These are phyloP conservation scores for Sciurus carolinensis DNA, from an alignment of 2,797 vertebrate genomes.

Conservation along the genomic window DNA sequence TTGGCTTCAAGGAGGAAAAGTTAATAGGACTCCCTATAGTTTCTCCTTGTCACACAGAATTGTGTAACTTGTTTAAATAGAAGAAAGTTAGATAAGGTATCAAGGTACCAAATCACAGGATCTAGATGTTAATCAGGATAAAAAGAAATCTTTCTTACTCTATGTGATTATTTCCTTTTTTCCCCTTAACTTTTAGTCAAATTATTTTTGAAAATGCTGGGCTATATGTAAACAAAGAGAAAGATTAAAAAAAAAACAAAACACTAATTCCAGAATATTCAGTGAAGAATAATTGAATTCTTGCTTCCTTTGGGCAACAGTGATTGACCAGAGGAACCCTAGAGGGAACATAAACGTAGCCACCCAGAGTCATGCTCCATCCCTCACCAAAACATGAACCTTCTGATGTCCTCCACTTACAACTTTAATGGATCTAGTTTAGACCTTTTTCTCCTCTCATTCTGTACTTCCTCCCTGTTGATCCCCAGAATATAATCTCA, in stretches of 20 bases:
- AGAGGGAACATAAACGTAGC: background rate
- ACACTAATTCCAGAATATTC: background rate
- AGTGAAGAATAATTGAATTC: background rate
- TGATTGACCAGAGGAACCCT: background rate
- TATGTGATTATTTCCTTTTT: background rate
- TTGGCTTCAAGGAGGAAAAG: background rate
- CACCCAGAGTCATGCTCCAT: background rate
- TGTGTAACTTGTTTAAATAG: background rate
- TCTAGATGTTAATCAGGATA: background rate
- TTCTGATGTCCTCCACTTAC: fast-evolving
- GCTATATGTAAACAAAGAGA: background rate
- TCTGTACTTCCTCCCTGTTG: background rate
- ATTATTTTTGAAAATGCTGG: background rate
- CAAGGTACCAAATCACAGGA: background rate
- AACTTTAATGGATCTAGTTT: background rate
- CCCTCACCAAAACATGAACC: background rate
- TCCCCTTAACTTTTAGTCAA: constrained; percentile 7
- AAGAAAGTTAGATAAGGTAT: background rate
- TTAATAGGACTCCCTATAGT: background rate
- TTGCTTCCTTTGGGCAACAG: background rate
- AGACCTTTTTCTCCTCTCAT: background rate
- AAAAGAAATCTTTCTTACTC: constrained; percentile 32
- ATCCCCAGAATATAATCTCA: background rate
- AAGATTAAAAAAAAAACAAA: background rate
- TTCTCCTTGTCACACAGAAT: background rate